These are phyloP conservation scores for Rhizoglyphus robini DNA, from an alignment of 1,140 invertebrate species.

Conservation along the genomic window DNA sequence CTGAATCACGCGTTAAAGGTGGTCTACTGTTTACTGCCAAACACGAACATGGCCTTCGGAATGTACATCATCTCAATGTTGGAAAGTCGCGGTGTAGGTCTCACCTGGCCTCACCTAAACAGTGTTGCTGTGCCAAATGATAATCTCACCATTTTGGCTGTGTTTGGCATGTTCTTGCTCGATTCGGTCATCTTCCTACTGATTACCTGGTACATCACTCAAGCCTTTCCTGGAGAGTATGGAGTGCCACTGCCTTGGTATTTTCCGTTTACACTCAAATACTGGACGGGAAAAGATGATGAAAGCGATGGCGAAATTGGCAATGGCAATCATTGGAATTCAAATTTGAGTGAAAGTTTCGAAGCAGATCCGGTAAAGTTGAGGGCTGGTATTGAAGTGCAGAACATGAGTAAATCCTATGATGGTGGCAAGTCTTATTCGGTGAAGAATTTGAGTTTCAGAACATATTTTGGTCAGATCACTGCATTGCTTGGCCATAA, in stretches of 20 bases:
- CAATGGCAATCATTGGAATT: too few relatives aligned
- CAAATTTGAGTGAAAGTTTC: not conserved
- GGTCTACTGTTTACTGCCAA: constrained; percentile 37
- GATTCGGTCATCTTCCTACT: constrained; percentile 39
- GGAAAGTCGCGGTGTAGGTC: constrained; percentile 46
- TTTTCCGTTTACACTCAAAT: constrained; percentile 36
- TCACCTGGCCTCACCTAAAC: constrained; percentile 59
- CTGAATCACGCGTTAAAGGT: constrained; percentile 10
- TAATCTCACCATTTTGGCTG: constrained; percentile 46
- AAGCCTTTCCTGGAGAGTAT: constrained; percentile 46
- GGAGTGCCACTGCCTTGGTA: constrained; percentile 42
- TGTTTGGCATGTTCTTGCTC: constrained; percentile 41
- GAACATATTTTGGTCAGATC: constrained; percentile 39
- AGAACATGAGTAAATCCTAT: constrained; percentile 20
- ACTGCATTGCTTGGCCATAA: constrained; percentile 42
- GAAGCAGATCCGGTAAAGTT: constrained; percentile 23
- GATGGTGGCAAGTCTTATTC: constrained; percentile 18
- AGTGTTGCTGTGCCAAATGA: constrained; percentile 53
- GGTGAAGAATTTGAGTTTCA: constrained; percentile 34
- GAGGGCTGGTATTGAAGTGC: constrained; percentile 23
- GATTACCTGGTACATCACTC: constrained; percentile 48
- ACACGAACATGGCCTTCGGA: constrained; percentile 47
- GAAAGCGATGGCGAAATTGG: too few relatives aligned
- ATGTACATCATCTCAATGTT: constrained; percentile 43
- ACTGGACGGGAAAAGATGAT: constrained; percentile 38